Conservation (phyloP, 2,113 vertebrate genomes). For the Aplodontia rufa region DNA sequence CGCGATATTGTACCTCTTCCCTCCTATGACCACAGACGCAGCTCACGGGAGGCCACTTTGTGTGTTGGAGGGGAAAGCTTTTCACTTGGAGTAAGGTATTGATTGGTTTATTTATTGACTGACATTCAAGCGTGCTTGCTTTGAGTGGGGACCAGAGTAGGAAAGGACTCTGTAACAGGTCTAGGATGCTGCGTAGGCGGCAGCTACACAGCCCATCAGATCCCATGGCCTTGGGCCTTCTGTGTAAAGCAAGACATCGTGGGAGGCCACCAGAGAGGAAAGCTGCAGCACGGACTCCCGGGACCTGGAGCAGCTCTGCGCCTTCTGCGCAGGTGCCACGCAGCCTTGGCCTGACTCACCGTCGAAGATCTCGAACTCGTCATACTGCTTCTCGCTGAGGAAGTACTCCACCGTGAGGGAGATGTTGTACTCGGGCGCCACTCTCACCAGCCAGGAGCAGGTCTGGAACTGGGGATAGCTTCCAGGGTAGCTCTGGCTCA, state of each 20-base stretch:
- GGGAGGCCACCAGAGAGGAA: background rate
- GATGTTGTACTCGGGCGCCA: slow-evolving; percentile 94
- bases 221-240: background rate
- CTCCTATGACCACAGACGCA: background rate
- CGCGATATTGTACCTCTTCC: accelerated
- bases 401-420: slow-evolving; percentile 96
- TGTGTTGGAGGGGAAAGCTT: background rate
- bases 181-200: background rate
- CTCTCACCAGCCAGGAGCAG: slow-evolving; percentile 96
- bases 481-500: slow-evolving; percentile 94
- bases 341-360: slow-evolving; percentile 85
- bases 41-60: background rate
- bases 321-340: accelerated
- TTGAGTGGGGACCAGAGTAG: background rate
- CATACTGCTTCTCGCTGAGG: slow-evolving; percentile 96
- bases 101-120: background rate
- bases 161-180: background rate
- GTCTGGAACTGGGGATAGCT: slow-evolving; percentile 98
- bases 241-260: background rate
- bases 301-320: background rate
- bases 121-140: background rate
- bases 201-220: background rate
- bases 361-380: slow-evolving; percentile 98
- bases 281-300: background rate
- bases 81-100: background rate